Percentiles rank a stretch among this genome's conserved stretches.
phyloP scores from a whole-genome alignment of 2,113 vertebrate genomes.

The Nicator chloris region DNA sequence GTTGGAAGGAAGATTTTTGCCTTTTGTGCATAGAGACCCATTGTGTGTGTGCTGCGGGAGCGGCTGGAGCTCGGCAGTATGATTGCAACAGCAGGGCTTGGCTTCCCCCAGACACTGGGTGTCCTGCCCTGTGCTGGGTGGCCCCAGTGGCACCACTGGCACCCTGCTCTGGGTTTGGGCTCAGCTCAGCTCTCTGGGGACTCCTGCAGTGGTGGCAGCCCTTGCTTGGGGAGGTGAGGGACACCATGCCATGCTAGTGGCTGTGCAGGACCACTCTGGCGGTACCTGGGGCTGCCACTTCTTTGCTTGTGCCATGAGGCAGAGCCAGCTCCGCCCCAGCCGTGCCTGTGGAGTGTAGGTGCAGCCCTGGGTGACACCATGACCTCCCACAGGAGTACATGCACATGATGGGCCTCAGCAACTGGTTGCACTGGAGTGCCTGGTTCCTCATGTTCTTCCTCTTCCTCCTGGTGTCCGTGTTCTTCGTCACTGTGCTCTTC shows the following conservation, averaged over 20 bases:
- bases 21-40: fast-evolving
- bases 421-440: conserved; percentile 94
- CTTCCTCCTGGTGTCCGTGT: conserved; percentile 84
- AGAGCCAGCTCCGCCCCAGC: not conserved
- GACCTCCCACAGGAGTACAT: conserved; percentile 87
- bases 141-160: fast-evolving
- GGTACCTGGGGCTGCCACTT: not conserved
- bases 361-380: fast-evolving
- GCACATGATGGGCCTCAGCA: conserved; percentile 98
- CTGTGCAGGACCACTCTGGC: not conserved
- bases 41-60: not conserved
- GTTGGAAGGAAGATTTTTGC: not conserved
- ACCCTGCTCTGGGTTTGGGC: not conserved
- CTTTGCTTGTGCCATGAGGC: not conserved
- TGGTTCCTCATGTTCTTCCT: conserved; percentile 97
- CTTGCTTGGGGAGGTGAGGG: not conserved
- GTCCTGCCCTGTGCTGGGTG: not conserved
- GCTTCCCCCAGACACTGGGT: fast-evolving
- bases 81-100: not conserved
- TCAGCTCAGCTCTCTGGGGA: not conserved
- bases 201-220: not conserved
- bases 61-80: fast-evolving
- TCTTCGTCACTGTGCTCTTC: conserved; percentile 90
- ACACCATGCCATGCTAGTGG: fast-evolving
- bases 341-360: fast-evolving